Evolutionary conservation across 2,888 invertebrate species (phyloP).

Genomic region (Melanostoma mellinum): DNA sequence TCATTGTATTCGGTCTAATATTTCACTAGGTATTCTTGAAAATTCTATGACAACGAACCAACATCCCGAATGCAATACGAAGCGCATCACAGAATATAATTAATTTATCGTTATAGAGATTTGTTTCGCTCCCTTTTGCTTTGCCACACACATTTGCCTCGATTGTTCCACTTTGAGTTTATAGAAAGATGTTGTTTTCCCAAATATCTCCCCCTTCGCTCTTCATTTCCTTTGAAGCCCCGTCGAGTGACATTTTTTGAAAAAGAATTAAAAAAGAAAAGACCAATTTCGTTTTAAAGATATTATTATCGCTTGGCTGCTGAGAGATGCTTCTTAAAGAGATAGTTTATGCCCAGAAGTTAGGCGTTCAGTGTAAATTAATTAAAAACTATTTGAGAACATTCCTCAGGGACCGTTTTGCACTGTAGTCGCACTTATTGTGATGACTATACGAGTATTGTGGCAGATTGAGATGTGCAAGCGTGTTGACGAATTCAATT

Average conservation of each 20-base stretch:
- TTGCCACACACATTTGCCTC: conserved; percentile 37
- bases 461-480: conserved; percentile 51
- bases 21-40: conserved; percentile 30
- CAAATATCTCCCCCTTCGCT: conserved; percentile 2
- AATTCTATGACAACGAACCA: neutral
- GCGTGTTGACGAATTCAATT: conserved; percentile 52
- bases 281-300: conserved; percentile 8
- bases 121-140: conserved; percentile 2
- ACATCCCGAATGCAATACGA: conserved; percentile 16
- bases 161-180: conserved; percentile 16
- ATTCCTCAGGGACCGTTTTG: conserved; percentile 31
- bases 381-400: conserved; percentile 52
- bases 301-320: conserved; percentile 11
- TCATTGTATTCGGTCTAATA: conserved; percentile 48
- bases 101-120: conserved; percentile 49
- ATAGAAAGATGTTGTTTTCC: conserved; percentile 12
- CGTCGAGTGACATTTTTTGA: conserved; percentile 35
- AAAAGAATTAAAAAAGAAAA: conserved; percentile 21
- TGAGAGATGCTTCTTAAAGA: conserved; percentile 51
- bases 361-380: conserved; percentile 43
- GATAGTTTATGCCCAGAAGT: conserved; percentile 62
- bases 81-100: conserved; percentile 58
- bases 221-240: conserved; percentile 45
- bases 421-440: conserved; percentile 8
- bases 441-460: neutral